These are phyloP conservation scores for Lycocerus yunnanus DNA, from an alignment of 2,888 invertebrate genomes.

Conservation along the genomic window DNA sequence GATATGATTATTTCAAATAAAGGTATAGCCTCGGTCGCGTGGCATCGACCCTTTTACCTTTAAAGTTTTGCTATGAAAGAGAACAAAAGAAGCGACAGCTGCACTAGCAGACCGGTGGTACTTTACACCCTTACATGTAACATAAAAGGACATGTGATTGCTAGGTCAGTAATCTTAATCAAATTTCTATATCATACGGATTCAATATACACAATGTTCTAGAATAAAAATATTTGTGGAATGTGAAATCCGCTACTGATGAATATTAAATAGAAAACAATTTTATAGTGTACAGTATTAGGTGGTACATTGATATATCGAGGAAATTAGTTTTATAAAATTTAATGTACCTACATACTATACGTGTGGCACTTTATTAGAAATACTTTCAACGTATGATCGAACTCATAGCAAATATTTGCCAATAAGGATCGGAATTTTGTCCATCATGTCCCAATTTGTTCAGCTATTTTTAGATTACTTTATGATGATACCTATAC, in stretches of 20 bases:
- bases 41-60: slow-evolving; percentile 37
- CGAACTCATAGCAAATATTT: slow-evolving; percentile 23
- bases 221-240: background rate
- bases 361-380: background rate
- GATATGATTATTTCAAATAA: slow-evolving; percentile 4
- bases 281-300: background rate
- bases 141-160: slow-evolving; percentile 1
- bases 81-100: slow-evolving; percentile 33
- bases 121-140: slow-evolving; percentile 10
- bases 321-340: background rate
- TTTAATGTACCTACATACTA: background rate
- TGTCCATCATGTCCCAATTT: slow-evolving; percentile 29
- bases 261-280: background rate
- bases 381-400: background rate
- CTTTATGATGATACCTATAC: background rate
- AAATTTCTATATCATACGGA: background rate
- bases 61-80: slow-evolving; percentile 17
- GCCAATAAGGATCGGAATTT: slow-evolving; percentile 34
- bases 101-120: slow-evolving; percentile 25
- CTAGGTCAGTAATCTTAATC: slow-evolving; percentile 6
- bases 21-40: slow-evolving; percentile 27
- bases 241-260: background rate
- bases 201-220: background rate
- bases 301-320: background rate
- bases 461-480: slow-evolving; percentile 19